Evolutionary conservation across 2,113 vertebrate genomes (phyloP).

Genomic region (Cephalopholis sonnerati): DNA sequence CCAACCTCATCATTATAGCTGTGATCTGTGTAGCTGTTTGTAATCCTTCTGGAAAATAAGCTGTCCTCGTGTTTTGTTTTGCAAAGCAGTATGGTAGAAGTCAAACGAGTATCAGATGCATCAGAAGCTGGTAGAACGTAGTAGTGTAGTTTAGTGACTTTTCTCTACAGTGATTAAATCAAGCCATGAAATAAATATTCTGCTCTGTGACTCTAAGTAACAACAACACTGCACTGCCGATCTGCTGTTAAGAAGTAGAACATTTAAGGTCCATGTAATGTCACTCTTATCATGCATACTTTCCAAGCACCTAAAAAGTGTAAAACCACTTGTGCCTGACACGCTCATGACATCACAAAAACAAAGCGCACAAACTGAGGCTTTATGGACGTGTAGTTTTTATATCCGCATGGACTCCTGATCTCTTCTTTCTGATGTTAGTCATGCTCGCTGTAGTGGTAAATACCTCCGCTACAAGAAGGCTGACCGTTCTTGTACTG

Average conservation of each 20-base stretch:
- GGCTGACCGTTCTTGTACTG: not conserved
- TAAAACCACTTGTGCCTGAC: not conserved
- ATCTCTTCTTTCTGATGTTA: constrained; percentile 18
- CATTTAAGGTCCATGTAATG: not conserved
- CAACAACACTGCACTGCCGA: not conserved
- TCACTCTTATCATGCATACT: not conserved
- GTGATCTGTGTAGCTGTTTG: too few species aligned
- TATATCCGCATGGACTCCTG: not conserved
- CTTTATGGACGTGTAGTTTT: constrained; percentile 14
- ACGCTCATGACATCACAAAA: constrained; percentile 3
- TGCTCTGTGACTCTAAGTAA: not conserved
- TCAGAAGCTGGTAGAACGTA: not conserved
- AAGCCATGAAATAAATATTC: constrained; percentile 4
- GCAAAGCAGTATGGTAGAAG: not conserved
- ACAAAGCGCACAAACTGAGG: not conserved
- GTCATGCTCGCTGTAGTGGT: constrained; percentile 7
- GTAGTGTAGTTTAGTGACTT: not conserved
- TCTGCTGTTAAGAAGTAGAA: not conserved
- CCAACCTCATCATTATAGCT: not conserved
- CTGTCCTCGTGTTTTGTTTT: not conserved
- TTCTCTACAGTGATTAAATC: not conserved
- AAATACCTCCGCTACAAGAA: constrained; percentile 6
- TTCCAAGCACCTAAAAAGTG: not conserved
- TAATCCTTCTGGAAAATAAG: not conserved
- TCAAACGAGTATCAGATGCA: not conserved